Evolutionary conservation across 2,113 vertebrate genomes (phyloP), one percentile per base, ranked within the genome.

Genomic region (Marmota flaviventris): DNA sequence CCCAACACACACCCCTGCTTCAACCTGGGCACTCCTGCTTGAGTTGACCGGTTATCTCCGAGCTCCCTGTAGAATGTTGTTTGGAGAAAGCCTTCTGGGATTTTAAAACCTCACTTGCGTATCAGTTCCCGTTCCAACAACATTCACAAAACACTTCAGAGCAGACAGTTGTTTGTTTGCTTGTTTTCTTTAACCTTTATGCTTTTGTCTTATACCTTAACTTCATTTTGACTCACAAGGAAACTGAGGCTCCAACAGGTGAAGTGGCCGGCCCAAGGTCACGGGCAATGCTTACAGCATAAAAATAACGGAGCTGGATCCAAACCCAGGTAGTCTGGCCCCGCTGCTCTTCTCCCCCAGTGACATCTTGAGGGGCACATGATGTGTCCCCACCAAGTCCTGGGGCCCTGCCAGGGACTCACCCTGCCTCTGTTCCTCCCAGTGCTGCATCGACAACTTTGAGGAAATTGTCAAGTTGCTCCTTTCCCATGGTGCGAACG

Each of bases 381-480:
- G 42, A 7, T 4, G 0, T 70, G 48, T 61, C 34, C 84, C 39
- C 27, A 0, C 24, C 13, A 0, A 12, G 51, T 22, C 27, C 27
- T 1, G 0, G 25, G 32, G 16, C 58, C 69, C 34, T 16, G 24
- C 20, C 17, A 24, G 39, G 65, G 48, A 51, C 95, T 97, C 48
- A 91, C 81, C 95, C 84, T 92, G 37, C 61, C 58, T 97, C 89
- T 97, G 73, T 83, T 70, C 95, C 72, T 72, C 20, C 42, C 98
- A 99, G 99, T 99, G 99, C 98, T 99, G 99, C 97, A 99, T 99
- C 81, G 99, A 99, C 98, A 99, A 99, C 98, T 99, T 99, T 63
- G 99, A 99, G 98, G 99, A 99, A 91, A 99, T 99, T 94, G 99
- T 99, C 89, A 99, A 99, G 98, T 98, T 99, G 94, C 98, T 99